Evolutionary conservation across 1,140 invertebrate species (phyloP), one percentile per base, ranked within the genome.

Genomic region (Helicoverpa armigera): DNA sequence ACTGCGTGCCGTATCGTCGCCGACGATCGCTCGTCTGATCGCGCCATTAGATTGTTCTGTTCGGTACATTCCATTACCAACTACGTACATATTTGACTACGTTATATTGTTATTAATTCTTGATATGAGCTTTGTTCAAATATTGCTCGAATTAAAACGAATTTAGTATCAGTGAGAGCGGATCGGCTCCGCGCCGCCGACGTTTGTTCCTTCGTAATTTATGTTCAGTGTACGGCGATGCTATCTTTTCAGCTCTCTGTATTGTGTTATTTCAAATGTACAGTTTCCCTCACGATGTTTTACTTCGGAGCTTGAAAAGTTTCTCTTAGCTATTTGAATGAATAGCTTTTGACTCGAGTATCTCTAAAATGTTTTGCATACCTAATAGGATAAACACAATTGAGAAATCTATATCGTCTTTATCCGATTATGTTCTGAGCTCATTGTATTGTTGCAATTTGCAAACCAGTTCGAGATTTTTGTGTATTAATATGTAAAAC

Each of bases 1-100:
- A 58, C 63, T 78, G 63, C 84, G 84, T 85, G 86, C 82, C 61
- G 72, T 85, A 85, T 87, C 86, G 76, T 18, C 69, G 54, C n/a
- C n/a, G 48, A 58, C 63, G 79, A 87, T 87, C 86, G 77, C 53
- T 11, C 70, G 79, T 81, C 61, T 81, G 77, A 80, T 76, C 60
- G 13, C n/a, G 31, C 13, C 65, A 53, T 60, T 50, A 79, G 76
- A 79, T 79, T 79, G 76, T 54, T 79, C 76, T 16, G 50, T 70
- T 78, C 76, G 51, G 51, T 35, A 70, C 51, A 79, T 79, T 70
- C 65, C 65, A 60, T 79, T 79, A 78, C 31, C 29, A 70, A 58
- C 63, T 79, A 60, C 63, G 75, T 77, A 77, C 60, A 77, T 77
- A 77, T 77, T 77, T 77, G 61, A 16, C 50, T 18, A 67, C 50